Base-by-base conservation (phyloP, 1,140 invertebrate species). In the Phymorhynchus buccinoides region DNA sequence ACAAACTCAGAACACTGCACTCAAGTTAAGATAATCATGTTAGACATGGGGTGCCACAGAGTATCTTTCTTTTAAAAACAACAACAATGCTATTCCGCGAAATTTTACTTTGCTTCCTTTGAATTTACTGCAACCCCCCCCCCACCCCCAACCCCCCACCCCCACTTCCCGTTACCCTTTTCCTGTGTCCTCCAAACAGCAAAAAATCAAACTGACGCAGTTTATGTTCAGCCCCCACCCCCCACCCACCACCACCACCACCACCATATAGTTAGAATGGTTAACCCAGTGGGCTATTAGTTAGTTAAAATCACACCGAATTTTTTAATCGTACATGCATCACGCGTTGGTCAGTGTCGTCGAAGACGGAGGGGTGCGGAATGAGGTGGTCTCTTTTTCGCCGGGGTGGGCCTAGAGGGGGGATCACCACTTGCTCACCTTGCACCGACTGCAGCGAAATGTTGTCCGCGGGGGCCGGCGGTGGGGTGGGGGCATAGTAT, bases 361-460 rank as follows among this genome's bases (percentile, higher is more conserved):
- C 4, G 56, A 62, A 62, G 56, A 62, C 22, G 56, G 39, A 39
- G 27, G 32, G 39, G 39, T 39, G 71, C 71, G 39, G 71, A 75
- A 39, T 39, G 39, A 75, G 71, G 35, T 39, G 39, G 37, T 75
- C 39, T 16, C 39, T 12, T 35, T 39, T 75, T 41, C 32, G 71
- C 71, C 71, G 39, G 71, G 39, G 71, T 16, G 71, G 39, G 39
- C 14, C 32, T 16, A 41, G 39, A 39, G 71, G 71, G 56, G 30
- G 30, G 30, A 73, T 48, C 42, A 27, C 52, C 41, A 82, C 56
- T 27, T 62, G 56, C 56, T 62, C 56, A 62, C 56, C 56, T 62
- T 62, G 56, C 56, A 62, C 56, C 56, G 56, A 62, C 22, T 62
- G 56, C 56, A 62, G 56, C 56, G 56, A 62, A 27, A 62, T 62